Evolutionary conservation across 2,113 vertebrate genomes (phyloP).

Genomic region (Anthoscopus minutus): DNA sequence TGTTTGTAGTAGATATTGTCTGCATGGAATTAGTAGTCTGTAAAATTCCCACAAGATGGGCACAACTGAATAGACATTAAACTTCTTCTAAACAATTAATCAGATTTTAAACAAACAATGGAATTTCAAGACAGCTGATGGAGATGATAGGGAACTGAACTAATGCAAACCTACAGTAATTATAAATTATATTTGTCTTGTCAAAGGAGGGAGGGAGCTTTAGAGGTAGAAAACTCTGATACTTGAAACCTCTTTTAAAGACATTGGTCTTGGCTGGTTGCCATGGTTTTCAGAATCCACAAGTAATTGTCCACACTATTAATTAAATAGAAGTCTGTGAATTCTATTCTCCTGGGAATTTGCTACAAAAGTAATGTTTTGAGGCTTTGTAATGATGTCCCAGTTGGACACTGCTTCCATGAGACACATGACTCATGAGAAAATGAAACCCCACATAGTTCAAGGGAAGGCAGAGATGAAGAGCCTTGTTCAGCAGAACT

Average conservation of each 20-base stretch:
- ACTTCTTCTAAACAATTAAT: background rate
- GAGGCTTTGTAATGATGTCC: conserved; percentile 11
- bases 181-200: background rate
- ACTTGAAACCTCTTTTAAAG: background rate
- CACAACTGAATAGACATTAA: background rate
- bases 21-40: background rate
- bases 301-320: background rate
- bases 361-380: background rate
- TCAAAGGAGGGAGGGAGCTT: background rate
- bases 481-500: background rate
- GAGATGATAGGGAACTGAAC: background rate
- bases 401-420: background rate
- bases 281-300: background rate
- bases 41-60: background rate
- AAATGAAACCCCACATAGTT: conserved; percentile 7
- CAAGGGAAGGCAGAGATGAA: background rate
- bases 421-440: background rate
- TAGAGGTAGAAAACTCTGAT: background rate
- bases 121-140: background rate
- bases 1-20: background rate
- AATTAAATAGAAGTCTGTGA: background rate
- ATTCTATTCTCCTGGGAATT: conserved; percentile 8
- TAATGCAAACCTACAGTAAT: background rate
- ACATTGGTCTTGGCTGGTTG: background rate
- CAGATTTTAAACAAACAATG: background rate